Evolutionary conservation across 2,888 invertebrate species (phyloP), one percentile per base, ranked within the genome.

Genomic region (Lasioglossum villosulum): DNA sequence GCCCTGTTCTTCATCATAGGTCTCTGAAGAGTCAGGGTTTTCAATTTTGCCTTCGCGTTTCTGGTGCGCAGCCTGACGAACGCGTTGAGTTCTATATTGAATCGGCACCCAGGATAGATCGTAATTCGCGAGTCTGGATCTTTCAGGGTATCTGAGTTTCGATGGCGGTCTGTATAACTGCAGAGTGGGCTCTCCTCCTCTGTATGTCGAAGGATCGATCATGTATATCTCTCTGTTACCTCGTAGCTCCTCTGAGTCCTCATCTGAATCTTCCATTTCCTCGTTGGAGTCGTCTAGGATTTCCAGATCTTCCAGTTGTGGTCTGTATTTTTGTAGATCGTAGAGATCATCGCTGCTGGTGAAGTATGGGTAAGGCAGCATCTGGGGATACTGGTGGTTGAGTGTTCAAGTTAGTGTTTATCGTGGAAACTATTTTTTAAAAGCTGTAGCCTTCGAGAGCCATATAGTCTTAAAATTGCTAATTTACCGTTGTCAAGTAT

Each of bases 201-300:
- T 76, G 77, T 91, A 90, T 1, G 75, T 77, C n/a, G 90, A 88
- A 2, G 91, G 90, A 42, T 92, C 90, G 71, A 90, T 87, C 59
- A 88, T 76, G 45, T 88, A 84, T 30, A 91, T 63, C 75, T 84
- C 86, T 14, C 75, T 59, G 74, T 23, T 23, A 3, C 68, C 8
- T 68, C 23, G 4, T 4, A 68, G 37, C 37, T 34, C 42, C 16
- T 75, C 0, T 19, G 52, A 52, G n/a, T 52, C n/a, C 10, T 83
- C 74, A 5, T 74, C 34, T n/a, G 78, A 78, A 42, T 66, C 83
- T 4, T 68, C 71, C 30, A 14, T 48, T 12, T 52, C 19, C 8
- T 83, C 72, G 45, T 48, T 68, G 0, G 76, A 59, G 34, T 73
- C 73, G 45, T 37, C 34, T 16, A 52, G 42, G 23, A 66, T 37